These are phyloP conservation scores for Halcyon badia DNA, from an alignment of 2,797 vertebrate species.

Conservation along the genomic window DNA sequence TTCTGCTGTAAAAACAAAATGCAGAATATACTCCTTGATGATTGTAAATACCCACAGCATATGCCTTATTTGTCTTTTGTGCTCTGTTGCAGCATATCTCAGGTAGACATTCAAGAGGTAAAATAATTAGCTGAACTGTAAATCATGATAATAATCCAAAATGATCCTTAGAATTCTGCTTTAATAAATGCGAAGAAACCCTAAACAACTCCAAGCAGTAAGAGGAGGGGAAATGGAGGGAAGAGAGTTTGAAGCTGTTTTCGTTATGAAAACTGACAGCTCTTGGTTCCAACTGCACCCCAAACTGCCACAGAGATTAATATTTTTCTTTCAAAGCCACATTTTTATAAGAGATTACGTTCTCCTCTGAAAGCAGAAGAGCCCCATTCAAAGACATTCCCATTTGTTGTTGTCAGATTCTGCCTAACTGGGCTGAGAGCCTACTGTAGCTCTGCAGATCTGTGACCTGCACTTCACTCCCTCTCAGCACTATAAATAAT, in stretches of 20 bases:
- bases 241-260: not conserved
- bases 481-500: slow-evolving; percentile 73
- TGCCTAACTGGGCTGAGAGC: slow-evolving; percentile 50
- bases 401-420: slow-evolving; percentile 63
- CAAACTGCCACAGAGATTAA: slow-evolving; percentile 19
- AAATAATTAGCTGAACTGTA: slow-evolving; percentile 26
- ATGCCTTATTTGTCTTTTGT: not conserved
- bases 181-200: not conserved
- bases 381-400: slow-evolving; percentile 39
- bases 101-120: not conserved
- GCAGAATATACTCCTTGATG: not conserved
- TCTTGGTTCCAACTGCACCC: not conserved
- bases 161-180: not conserved
- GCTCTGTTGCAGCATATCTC: not conserved
- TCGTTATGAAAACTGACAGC: not conserved
- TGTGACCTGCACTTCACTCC: slow-evolving; percentile 59
- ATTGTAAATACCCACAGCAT: not conserved
- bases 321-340: slow-evolving; percentile 33
- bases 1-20: not conserved
- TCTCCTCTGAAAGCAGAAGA: slow-evolving; percentile 35
- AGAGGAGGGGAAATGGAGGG: not conserved
- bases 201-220: not conserved
- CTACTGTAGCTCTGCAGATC: slow-evolving; percentile 11
- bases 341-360: slow-evolving; percentile 24
- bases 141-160: not conserved